Evolutionary conservation across 23 tunicate genomes (phyloP), one percentile per base, ranked within the genome.

Genomic region (Pegea sp.): DNA sequence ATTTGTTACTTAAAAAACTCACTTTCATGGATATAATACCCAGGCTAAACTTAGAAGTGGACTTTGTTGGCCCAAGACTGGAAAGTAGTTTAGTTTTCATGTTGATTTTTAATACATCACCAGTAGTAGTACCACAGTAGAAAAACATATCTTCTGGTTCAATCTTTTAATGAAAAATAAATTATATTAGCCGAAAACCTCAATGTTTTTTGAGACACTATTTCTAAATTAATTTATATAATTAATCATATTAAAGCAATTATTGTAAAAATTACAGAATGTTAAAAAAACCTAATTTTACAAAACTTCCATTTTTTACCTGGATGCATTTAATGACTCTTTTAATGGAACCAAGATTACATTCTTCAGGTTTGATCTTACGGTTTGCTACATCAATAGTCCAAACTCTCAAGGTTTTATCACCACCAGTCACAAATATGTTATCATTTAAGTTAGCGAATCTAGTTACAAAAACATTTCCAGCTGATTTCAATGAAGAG

Each of bases 81-180:
- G 66, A 48, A n/a, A 87, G 57, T 2, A 68, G 30, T 48, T 70
- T 64, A 21, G 90, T 87, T 46, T 53, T 76, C 70, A 87, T 69
- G 74, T 76, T 76, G 24, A 87, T 76, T 57, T 87, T 87, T 33
- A 87, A 51, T 31, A 87, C 48, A 44, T 87, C 97, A 0, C 97
- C 97, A 48, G 75, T 87, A 7, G 88, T 87, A 4, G 97, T 87
- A 29, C 97, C 97, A 54, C 97, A 87, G 64, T 87, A 87, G 54
- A 87, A 75, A 51, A 59, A 87, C 30, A 64, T 46, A 49, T 87
- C 97, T 11, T 76, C 29, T 28, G 61, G 70, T 48, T 69, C 78
- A 53, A 87, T 74, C 79, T 77, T n/a, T n/a, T n/a, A n/a, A n/a
- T n/a, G n/a, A n/a, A 7, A 32, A n/a, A n/a, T n/a, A n/a, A n/a